phyloP scores from a whole-genome alignment of 2,888 invertebrate genomes.

The Leptinotarsa tumamoca region DNA sequence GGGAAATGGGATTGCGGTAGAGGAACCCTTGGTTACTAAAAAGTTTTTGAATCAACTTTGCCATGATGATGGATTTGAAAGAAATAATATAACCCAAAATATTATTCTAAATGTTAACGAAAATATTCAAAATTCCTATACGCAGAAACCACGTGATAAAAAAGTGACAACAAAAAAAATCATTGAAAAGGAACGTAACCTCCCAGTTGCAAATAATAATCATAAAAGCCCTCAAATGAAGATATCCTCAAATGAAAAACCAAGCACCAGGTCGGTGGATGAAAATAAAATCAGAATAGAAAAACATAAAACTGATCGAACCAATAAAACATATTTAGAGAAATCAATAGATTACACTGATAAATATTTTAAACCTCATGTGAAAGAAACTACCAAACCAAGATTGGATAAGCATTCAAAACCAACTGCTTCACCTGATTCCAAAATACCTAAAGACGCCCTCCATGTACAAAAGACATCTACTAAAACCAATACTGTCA shows the following conservation, averaged over 20 bases:
- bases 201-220: constrained; percentile 24
- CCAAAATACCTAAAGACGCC: not conserved
- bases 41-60: constrained; percentile 57
- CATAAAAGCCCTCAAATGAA: constrained; percentile 36
- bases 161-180: constrained; percentile 31
- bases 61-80: constrained; percentile 57
- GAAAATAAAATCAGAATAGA: constrained; percentile 43
- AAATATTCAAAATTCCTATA: constrained; percentile 23
- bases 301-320: constrained; percentile 43
- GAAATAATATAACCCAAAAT: constrained; percentile 46
- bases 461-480: not conserved
- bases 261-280: constrained; percentile 28
- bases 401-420: constrained; percentile 25
- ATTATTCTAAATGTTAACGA: constrained; percentile 41
- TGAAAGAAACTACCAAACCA: constrained; percentile 37
- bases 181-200: constrained; percentile 29
- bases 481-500: constrained; percentile 40
- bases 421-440: constrained; percentile 40
- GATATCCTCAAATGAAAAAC: constrained; percentile 33
- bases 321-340: constrained; percentile 37
- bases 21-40: constrained; percentile 60
- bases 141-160: constrained; percentile 29
- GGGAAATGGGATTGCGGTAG: constrained; percentile 57
- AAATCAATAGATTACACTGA: constrained; percentile 49
- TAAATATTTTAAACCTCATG: constrained; percentile 47